A percentile compares a stretch with the other conserved stretches of the same genome.
phyloP scores from a whole-genome alignment of 1,140 invertebrate genomes.

The Goniozus legneri region DNA sequence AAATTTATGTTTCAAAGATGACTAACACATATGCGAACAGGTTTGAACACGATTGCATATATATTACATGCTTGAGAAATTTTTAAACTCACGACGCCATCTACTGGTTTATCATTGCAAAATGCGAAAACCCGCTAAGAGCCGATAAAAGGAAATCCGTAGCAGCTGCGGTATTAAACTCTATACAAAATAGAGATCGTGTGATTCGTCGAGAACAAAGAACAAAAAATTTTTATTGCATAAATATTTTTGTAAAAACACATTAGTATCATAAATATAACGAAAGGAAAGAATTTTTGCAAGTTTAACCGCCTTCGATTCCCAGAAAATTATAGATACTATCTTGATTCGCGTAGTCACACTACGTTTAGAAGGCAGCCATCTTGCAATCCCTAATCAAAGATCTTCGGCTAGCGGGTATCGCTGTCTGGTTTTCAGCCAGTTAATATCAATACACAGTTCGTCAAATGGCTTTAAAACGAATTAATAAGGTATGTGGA shows the following conservation, averaged over 20 bases:
- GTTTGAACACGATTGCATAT: no score
- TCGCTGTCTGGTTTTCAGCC: constrained; percentile 54
- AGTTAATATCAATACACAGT: constrained; percentile 57
- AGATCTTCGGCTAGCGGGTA: constrained; percentile 56
- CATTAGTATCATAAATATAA: no score
- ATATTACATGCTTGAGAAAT: no score
- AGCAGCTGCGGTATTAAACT: constrained; percentile 15
- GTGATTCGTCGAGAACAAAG: no score
- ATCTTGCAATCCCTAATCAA: constrained; percentile 60
- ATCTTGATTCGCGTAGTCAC: constrained; percentile 46
- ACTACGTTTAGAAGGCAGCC: constrained; percentile 55
- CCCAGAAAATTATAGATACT: background rate
- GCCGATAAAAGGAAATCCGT: constrained; percentile 47
- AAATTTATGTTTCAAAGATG: no score
- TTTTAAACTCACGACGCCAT: constrained; percentile 23
- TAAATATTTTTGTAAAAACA: no score
- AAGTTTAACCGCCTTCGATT: no score
- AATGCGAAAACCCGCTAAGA: constrained; percentile 28
- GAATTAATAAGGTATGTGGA: constrained; percentile 90
- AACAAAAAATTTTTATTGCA: no score
- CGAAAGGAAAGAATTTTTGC: no score
- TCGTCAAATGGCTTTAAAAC: constrained; percentile 87
- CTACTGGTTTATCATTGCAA: constrained; percentile 16
- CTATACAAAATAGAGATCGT: no score
- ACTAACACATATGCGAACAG: no score